Evolutionary conservation across 1,140 invertebrate genomes (phyloP).

Genomic region (Diorhabda elongata): DNA sequence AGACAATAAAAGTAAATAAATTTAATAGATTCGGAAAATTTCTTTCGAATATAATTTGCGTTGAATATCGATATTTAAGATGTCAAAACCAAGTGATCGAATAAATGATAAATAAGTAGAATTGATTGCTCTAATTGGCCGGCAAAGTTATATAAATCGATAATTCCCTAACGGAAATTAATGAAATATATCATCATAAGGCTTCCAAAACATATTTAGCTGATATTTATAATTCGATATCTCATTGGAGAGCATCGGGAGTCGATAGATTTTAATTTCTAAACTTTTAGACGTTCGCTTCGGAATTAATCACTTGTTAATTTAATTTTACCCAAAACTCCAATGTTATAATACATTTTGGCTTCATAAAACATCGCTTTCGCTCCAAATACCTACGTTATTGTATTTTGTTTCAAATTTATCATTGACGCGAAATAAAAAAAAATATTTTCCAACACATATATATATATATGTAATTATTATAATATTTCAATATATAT

Average conservation of each 20-base stretch:
- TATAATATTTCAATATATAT: no score
- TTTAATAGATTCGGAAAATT: no score
- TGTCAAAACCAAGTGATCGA: neutral
- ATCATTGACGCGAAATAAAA: slow-evolving; percentile 6
- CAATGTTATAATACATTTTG: slow-evolving; percentile 21
- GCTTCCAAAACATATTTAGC: slow-evolving; percentile 24
- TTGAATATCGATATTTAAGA: no score
- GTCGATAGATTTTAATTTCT: slow-evolving; percentile 23
- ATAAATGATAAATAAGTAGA: slow-evolving; percentile 3
- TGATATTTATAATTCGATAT: slow-evolving; percentile 24
- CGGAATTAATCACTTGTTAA: slow-evolving; percentile 23
- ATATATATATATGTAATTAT: neutral
- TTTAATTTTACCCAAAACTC: slow-evolving; percentile 22
- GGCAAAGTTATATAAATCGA: slow-evolving; percentile 9
- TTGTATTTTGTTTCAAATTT: slow-evolving; percentile 18
- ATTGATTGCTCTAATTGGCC: slow-evolving; percentile 2
- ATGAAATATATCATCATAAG: slow-evolving; percentile 22
- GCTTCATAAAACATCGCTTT: slow-evolving; percentile 12
- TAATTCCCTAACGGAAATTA: slow-evolving; percentile 16
- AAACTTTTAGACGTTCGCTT: slow-evolving; percentile 21
- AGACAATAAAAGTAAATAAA: no score
- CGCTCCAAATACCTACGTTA: slow-evolving; percentile 12
- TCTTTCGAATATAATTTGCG: no score
- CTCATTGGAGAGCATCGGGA: slow-evolving; percentile 20
- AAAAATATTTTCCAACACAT: neutral